phyloP scores from a whole-genome alignment of 2,888 invertebrate species.

The Cryptocephalus moraei region DNA sequence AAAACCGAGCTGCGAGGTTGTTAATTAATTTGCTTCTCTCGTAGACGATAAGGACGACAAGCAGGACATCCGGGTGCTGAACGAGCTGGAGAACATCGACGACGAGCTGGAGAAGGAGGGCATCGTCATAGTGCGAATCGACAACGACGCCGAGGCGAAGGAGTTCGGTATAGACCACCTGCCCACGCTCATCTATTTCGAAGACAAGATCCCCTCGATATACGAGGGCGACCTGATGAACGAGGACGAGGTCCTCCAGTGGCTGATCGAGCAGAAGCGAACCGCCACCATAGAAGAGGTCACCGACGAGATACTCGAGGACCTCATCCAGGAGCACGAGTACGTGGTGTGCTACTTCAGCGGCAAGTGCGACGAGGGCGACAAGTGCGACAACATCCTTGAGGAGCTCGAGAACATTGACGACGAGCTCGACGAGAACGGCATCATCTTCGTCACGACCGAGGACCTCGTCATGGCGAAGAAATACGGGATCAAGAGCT shows the following conservation, averaged over 20 bases:
- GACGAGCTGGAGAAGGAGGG: conserved; percentile 84
- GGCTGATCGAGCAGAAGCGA: conserved; percentile 80
- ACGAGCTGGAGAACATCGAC: conserved; percentile 86
- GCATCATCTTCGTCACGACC: conserved; percentile 88
- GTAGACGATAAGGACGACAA: conserved; percentile 83
- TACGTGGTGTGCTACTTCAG: conserved; percentile 92
- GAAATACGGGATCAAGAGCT: conserved; percentile 73
- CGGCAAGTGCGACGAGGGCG: conserved; percentile 79
- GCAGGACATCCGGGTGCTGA: conserved; percentile 76
- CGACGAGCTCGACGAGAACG: conserved; percentile 85
- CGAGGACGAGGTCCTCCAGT: conserved; percentile 83
- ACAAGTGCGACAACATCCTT: conserved; percentile 75
- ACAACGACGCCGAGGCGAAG: conserved; percentile 82
- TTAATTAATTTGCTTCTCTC: conserved; percentile 2
- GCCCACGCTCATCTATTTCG: conserved; percentile 79
- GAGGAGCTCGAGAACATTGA: conserved; percentile 85
- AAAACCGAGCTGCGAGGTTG: background rate
- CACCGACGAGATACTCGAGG: conserved; percentile 78
- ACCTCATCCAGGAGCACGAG: conserved; percentile 81
- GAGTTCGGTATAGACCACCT: conserved; percentile 84
- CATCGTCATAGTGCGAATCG: conserved; percentile 82
- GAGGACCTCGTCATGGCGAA: conserved; percentile 74
- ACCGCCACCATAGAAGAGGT: conserved; percentile 90
- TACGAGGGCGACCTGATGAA: conserved; percentile 88
- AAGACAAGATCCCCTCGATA: conserved; percentile 81